Base-by-base conservation (phyloP, 2,888 invertebrate species). In the Steinernema scapterisci region DNA sequence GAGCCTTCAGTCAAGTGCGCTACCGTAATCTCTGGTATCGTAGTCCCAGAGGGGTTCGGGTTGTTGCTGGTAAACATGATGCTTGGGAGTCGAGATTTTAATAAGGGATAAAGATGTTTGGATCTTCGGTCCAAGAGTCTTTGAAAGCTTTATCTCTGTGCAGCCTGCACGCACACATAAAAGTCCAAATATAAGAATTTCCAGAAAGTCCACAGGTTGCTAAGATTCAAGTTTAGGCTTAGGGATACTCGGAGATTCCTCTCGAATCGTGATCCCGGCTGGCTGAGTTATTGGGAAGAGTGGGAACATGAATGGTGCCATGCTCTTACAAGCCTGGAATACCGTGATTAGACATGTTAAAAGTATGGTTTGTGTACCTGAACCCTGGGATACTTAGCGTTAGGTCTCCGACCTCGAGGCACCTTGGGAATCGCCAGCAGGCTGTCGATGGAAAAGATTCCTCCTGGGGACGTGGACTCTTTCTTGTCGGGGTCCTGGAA, bases 261-360 rank as follows among this genome's bases (percentile, higher is more conserved):
- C 63, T 3, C 63, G 63, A 44, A 87, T 81, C 7, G 83, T 80
- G 76, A 88, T 88, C 2, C 90, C 90, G 71, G 89, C 88, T 2
- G 90, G 90, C 79, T 90, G 90, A 7, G 89, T 89, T 72, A 90
- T 88, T 21, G 89, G 89, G 76, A 88, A 89, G 31, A 89, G 82
- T 0, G 89, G 89, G 72, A 88, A 80, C 83, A 88, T 88, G 75
- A 88, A 86, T 11, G 88, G 88, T 6, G 88, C 88, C 77, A 89
- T 84, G 75, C 88, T 89, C 81, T 89, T 90, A 82, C 89, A 88
- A 0, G 90, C 89, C 84, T 89, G 88, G 31, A 72, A 38, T 38
- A 9, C 38, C 38, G 9, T 3, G 5, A 6, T 25, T 9, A 23
- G 1, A n/a, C 7, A 7, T 27, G 16, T 71, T 23, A 73, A 44